Percentiles rank a stretch among this genome's conserved stretches.
Evolutionary conservation across 2,888 invertebrate genomes (phyloP).

Genomic region (Podotricha telesiphe): DNA sequence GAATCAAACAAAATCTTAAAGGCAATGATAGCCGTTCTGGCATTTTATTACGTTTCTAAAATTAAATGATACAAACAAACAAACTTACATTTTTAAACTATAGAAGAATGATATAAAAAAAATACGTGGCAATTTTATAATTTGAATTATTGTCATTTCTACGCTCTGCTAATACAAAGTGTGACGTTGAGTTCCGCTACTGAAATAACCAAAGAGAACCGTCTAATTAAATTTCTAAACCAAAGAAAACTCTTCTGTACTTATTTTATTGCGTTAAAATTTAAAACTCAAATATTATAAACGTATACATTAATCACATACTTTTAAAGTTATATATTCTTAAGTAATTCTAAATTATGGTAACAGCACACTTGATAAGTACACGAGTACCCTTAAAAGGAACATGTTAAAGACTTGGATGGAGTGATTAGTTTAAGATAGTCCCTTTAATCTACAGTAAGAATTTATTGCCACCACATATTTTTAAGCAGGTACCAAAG

Average conservation of each 20-base stretch:
- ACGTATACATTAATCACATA: conserved; percentile 1
- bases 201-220: no score
- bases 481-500: neutral
- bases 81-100: no score
- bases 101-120: no score
- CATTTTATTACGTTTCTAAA: no score
- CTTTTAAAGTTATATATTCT: neutral
- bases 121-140: no score
- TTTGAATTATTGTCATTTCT: no score
- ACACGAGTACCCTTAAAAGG: conserved; percentile 19
- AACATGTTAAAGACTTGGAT: neutral
- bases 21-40: no score
- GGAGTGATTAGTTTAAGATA: conserved; percentile 28
- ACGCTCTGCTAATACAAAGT: no score
- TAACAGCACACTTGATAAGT: conserved; percentile 15
- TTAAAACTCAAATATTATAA: conserved; percentile 8
- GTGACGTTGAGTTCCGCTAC: no score
- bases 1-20: no score
- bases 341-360: conserved; percentile 18
- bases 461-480: conserved; percentile 20
- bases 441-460: conserved; percentile 7
- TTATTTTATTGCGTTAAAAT: neutral
- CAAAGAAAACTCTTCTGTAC: neutral
- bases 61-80: no score
- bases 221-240: neutral